Evolutionary conservation across 2,113 vertebrate genomes (phyloP).

Genomic region (Chionomys nivalis): DNA sequence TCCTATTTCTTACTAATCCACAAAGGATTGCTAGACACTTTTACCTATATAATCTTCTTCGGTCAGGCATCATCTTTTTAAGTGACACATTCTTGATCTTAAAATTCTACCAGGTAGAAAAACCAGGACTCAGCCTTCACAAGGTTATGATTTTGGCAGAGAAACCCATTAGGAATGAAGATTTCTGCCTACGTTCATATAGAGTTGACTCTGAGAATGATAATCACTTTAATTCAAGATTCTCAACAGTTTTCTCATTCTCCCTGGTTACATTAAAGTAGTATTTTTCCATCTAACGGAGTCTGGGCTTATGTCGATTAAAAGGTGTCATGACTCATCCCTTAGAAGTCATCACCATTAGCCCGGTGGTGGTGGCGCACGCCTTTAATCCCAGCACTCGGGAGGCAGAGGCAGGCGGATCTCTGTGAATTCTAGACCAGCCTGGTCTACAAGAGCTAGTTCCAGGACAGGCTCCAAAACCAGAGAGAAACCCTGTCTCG

Average conservation of each 20-base stretch:
- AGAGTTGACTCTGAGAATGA: background rate
- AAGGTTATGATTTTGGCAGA: background rate
- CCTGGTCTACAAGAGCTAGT: too few species aligned
- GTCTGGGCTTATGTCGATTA: background rate
- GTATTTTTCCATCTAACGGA: background rate
- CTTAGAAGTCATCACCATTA: background rate
- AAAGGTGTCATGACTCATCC: slow-evolving; percentile 20
- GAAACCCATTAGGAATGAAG: background rate
- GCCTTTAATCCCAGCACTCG: too few species aligned
- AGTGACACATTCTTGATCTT: background rate
- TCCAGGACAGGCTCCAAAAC: too few species aligned
- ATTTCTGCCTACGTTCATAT: background rate
- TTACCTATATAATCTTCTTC: background rate
- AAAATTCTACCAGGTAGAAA: background rate
- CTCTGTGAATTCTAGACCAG: too few species aligned
- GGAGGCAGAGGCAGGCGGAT: too few species aligned
- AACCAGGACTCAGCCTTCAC: background rate
- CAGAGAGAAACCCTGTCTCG: too few species aligned
- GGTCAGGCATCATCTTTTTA: background rate
- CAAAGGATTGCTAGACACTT: background rate
- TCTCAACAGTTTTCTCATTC: slow-evolving; percentile 4
- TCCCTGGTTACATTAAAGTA: slow-evolving; percentile 13
- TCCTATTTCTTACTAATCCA: background rate
- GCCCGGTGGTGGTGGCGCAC: too few species aligned
- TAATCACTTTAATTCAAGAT: slow-evolving; percentile 38